phyloP scores from a whole-genome alignment of 2,888 invertebrate genomes.

The Leptopilina syphax region DNA sequence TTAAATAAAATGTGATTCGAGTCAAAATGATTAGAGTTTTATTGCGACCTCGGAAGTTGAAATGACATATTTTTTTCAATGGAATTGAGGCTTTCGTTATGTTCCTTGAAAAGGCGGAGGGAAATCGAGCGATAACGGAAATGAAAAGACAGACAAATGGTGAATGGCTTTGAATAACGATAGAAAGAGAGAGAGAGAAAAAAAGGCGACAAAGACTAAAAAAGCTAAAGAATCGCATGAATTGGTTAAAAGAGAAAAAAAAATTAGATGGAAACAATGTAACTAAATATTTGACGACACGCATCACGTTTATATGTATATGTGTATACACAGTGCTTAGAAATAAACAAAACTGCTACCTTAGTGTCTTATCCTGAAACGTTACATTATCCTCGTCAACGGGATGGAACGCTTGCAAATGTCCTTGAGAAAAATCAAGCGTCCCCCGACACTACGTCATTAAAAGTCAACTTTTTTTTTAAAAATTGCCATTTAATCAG shows the following conservation, averaged over 20 bases:
- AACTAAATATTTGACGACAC: conserved; percentile 52
- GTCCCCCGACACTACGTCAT: conserved; percentile 44
- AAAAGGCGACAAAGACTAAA: not conserved
- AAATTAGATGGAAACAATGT: conserved; percentile 29
- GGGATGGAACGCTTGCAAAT: conserved; percentile 72
- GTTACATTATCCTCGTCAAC: conserved; percentile 75
- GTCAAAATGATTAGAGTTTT: not conserved
- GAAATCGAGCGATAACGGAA: conserved; percentile 35
- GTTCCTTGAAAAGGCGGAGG: conserved; percentile 28
- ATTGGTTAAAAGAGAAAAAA: conserved; percentile 7
- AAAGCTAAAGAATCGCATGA: conserved; percentile 19
- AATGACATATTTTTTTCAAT: conserved; percentile 18
- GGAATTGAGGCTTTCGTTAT: conserved; percentile 14
- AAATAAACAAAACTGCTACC: conserved; percentile 60
- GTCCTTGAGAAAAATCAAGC: conserved; percentile 64
- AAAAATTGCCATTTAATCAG: not conserved
- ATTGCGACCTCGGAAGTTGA: not conserved
- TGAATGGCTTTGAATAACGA: conserved; percentile 24
- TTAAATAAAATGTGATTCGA: not conserved
- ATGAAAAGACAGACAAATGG: conserved; percentile 32
- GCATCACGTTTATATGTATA: conserved; percentile 54
- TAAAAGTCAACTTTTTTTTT: conserved; percentile 39
- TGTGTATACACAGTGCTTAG: conserved; percentile 54
- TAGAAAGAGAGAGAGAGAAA: not conserved
- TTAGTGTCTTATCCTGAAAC: conserved; percentile 68